phyloP scores from a whole-genome alignment of 1,140 invertebrate genomes.

The Lucilia cuprina region DNA sequence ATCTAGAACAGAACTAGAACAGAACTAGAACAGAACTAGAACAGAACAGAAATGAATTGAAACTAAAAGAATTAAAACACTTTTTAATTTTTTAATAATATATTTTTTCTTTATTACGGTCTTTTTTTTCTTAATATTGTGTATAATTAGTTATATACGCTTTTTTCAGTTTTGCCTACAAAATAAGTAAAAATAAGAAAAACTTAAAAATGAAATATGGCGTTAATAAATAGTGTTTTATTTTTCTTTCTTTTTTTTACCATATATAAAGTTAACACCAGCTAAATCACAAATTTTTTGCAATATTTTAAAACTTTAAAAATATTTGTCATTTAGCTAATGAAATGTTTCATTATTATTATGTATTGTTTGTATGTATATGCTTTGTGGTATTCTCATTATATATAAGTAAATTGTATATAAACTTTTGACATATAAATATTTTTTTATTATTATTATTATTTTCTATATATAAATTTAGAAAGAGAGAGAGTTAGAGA shows the following conservation, averaged over 20 bases:
- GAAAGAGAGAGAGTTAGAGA: background rate
- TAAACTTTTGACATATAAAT: constrained; percentile 24
- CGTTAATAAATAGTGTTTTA: constrained; percentile 3
- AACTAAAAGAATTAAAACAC: background rate
- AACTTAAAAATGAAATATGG: constrained; percentile 13
- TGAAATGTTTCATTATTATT: too few relatives aligned
- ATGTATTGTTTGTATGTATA: constrained; percentile 4
- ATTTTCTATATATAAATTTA: background rate
- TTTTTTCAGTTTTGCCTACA: constrained; percentile 19
- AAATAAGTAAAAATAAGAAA: constrained; percentile 6
- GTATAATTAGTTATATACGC: background rate
- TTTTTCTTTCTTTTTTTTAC: background rate
- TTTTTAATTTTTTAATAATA: background rate
- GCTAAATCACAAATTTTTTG: too few relatives aligned
- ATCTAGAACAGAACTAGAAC: too few relatives aligned
- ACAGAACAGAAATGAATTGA: too few relatives aligned
- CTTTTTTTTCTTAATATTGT: constrained; percentile 17
- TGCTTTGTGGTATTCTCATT: background rate
- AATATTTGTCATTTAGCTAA: too few relatives aligned
- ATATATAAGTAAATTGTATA: constrained; percentile 32
- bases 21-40: too few relatives aligned
- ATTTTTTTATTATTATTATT: background rate
- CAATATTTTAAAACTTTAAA: too few relatives aligned
- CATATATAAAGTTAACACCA: background rate
- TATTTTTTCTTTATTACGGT: constrained; percentile 26